These are phyloP conservation scores for Anomalospiza imberbis DNA, from an alignment of 2,797 vertebrate genomes.

Conservation along the genomic window DNA sequence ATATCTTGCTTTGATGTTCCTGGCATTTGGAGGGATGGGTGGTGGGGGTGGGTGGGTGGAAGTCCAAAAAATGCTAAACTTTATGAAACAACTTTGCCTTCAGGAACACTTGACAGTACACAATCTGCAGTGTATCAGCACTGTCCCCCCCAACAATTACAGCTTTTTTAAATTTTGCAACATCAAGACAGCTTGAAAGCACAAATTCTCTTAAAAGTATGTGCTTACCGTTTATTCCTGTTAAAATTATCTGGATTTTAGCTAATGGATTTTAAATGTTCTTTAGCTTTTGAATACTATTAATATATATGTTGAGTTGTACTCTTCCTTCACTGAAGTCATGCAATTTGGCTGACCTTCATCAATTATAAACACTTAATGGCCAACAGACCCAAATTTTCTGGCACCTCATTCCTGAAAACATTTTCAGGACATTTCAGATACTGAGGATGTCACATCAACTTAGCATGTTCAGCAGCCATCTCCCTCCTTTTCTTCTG, in stretches of 20 bases:
- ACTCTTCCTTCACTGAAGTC: neutral
- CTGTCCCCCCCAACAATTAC: neutral
- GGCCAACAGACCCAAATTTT: neutral
- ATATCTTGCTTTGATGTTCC: neutral
- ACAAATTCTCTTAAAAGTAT: neutral
- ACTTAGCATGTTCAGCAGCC: neutral
- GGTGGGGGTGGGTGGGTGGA: too few relatives aligned
- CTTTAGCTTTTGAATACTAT: neutral
- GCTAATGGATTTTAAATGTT: conserved; percentile 42
- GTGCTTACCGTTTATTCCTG: neutral
- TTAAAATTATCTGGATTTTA: conserved; percentile 13
- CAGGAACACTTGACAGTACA: neutral
- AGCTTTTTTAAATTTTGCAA: neutral
- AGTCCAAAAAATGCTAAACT: neutral
- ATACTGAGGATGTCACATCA: neutral
- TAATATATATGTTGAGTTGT: neutral
- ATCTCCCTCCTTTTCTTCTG: neutral
- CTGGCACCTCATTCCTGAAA: conserved; percentile 14
- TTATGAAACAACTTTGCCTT: neutral
- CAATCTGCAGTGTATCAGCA: neutral
- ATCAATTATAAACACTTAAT: neutral
- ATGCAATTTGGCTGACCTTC: neutral
- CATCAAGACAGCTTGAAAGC: neutral
- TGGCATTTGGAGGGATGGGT: neutral
- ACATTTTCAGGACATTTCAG: neutral